Conservation (phyloP, 2,888 invertebrate species). For the Agrochola lychnidis region DNA sequence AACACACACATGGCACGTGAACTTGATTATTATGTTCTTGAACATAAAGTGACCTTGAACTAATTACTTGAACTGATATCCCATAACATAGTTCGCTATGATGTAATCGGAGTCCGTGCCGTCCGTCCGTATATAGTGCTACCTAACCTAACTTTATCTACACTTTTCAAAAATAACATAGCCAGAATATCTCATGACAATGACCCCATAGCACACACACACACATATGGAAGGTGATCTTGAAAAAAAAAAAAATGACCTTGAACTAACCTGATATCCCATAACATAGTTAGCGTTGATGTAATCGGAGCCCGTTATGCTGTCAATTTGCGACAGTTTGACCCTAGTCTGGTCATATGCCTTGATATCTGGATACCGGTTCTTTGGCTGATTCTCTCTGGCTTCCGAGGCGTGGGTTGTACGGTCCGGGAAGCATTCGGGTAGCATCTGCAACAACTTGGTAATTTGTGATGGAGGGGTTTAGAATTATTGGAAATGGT, state of each 20-base stretch:
- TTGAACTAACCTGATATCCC: conserved; percentile 93
- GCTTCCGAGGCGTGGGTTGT: conserved; percentile 96
- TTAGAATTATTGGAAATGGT: conserved; percentile 35
- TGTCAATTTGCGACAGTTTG: conserved; percentile 94
- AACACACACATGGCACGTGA: background rate
- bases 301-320: conserved; percentile 96
- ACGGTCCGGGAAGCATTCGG: conserved; percentile 96
- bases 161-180: background rate
- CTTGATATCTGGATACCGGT: conserved; percentile 98
- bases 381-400: conserved; percentile 96
- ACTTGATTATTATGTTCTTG: background rate
- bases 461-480: conserved; percentile 44
- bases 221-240: background rate
- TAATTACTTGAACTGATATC: conserved; percentile 87
- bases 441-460: conserved; percentile 92
- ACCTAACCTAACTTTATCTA: background rate
- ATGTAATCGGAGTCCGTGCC: conserved; percentile 97
- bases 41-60: conserved; percentile 64
- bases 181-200: background rate
- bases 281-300: conserved; percentile 98
- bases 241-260: conserved; percentile 29
- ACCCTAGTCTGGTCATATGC: conserved; percentile 98
- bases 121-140: too few relatives aligned
- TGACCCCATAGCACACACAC: background rate
- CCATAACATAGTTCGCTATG: conserved; percentile 97